Base-by-base conservation (phyloP, 2,797 vertebrate species). In the Cottoperca gobio region DNA sequence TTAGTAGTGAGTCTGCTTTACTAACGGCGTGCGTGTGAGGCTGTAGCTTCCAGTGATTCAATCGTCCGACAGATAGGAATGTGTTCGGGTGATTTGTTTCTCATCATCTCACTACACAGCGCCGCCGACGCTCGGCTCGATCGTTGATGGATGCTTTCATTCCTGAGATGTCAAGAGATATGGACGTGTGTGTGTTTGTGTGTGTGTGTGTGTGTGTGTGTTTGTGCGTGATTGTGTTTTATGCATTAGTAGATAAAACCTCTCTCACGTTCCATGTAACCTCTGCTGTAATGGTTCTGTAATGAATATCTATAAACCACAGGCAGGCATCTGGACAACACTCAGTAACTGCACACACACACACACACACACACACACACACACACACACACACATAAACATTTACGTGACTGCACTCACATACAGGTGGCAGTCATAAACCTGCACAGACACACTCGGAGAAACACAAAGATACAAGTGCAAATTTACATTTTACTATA, bases 221-320 rank as follows among this genome's bases (percentile, higher is more conserved):
- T 58, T 70, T 53, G 42, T 48, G 70, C 73, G 70, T 79, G 31
- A 31, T 31, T n/a, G n/a, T n/a, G n/a, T n/a, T 91, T 86, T 88
- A 84, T 82, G 83, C 59, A 78, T 86, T 86, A 65, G 63, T 66
- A 81, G 89, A 91, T 87, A 87, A 92, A 92, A 86, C 79, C 85
- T 86, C 59, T 70, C 78, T 69, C 57, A 68, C 39, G 83, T 91
- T 88, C 87, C 64, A 39, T 88, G 86, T 92, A 90, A 94, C 91
- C 92, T 93, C 89, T 86, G 83, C 76, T 88, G 80, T 91, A 92
- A 92, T 92, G 82, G 88, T 76, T 87, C 76, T 89, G 81, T 92
- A 93, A 93, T 93, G 90, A 93, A 93, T 87, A 85, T 89, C 91
- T 75, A 91, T 92, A 89, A 92, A 91, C 83, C 87, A 90, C 88